Evolutionary conservation across 2,797 vertebrate genomes (phyloP).

Genomic region (Chelonia mydas): DNA sequence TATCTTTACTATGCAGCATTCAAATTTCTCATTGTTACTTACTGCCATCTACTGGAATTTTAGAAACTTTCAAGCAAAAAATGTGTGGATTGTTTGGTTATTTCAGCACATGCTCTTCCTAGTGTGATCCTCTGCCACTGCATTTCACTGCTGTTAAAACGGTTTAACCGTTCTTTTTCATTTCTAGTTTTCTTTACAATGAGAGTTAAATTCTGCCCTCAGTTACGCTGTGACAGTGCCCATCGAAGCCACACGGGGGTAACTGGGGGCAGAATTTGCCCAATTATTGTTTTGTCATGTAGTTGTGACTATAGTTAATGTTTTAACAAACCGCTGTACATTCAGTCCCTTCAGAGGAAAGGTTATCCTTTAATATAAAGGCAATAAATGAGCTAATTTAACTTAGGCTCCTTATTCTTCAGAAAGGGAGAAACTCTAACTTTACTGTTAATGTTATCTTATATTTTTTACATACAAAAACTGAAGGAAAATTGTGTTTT

Average conservation of each 20-base stretch:
- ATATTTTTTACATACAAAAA: background rate
- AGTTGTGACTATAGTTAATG: background rate
- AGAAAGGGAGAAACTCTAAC: background rate
- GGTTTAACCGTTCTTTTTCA: background rate
- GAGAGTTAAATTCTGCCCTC: background rate
- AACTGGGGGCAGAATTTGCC: background rate
- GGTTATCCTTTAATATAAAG: background rate
- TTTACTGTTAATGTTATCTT: background rate
- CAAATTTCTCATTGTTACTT: slow-evolving; percentile 29
- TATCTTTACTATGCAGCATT: background rate
- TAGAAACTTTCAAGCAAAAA: background rate
- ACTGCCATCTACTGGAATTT: slow-evolving; percentile 69
- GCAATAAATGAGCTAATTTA: background rate
- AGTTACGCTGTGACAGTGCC: background rate
- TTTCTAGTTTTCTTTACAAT: background rate
- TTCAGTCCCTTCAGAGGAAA: background rate
- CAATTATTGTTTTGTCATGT: background rate
- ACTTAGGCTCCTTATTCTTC: background rate
- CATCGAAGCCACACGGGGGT: background rate
- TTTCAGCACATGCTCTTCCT: background rate
- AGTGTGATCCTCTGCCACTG: background rate
- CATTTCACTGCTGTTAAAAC: background rate
- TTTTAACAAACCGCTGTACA: background rate
- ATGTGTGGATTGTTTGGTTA: background rate
- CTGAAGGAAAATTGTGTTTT: background rate